These are phyloP conservation scores for Manacus vitellinus DNA, from an alignment of 2,113 vertebrate species.

Conservation along the genomic window DNA sequence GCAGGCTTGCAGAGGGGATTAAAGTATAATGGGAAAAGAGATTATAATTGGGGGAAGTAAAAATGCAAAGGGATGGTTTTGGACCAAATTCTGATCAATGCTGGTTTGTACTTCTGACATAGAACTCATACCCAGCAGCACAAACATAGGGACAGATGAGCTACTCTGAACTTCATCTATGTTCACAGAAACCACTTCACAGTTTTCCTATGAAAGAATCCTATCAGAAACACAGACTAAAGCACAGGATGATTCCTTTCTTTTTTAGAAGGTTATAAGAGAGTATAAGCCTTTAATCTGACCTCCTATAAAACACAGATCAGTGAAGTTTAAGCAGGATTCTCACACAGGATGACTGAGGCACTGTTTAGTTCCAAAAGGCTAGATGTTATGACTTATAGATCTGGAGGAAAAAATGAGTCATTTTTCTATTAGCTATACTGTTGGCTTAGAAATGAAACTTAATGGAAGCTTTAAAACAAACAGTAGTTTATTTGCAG, in stretches of 20 bases:
- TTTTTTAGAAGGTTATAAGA: background rate
- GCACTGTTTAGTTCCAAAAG: background rate
- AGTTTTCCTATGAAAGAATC: background rate
- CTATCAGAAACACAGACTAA: background rate
- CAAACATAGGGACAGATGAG: background rate
- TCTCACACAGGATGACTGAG: background rate
- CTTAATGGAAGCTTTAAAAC: background rate
- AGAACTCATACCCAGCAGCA: background rate
- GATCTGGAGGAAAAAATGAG: background rate
- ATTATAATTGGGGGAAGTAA: background rate
- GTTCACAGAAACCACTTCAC: background rate
- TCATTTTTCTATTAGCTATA: background rate
- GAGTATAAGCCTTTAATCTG: background rate
- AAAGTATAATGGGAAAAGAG: background rate
- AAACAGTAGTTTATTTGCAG: background rate
- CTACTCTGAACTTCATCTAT: background rate
- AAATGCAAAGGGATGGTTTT: background rate
- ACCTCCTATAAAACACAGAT: background rate
- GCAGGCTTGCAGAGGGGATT: background rate
- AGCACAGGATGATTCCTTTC: background rate
- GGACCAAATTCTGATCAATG: background rate
- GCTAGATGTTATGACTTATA: background rate
- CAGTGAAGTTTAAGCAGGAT: background rate
- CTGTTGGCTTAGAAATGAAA: background rate
- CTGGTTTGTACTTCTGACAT: background rate